Conservation (phyloP, 2,797 vertebrate genomes). For the Linurgus olivaceus region DNA sequence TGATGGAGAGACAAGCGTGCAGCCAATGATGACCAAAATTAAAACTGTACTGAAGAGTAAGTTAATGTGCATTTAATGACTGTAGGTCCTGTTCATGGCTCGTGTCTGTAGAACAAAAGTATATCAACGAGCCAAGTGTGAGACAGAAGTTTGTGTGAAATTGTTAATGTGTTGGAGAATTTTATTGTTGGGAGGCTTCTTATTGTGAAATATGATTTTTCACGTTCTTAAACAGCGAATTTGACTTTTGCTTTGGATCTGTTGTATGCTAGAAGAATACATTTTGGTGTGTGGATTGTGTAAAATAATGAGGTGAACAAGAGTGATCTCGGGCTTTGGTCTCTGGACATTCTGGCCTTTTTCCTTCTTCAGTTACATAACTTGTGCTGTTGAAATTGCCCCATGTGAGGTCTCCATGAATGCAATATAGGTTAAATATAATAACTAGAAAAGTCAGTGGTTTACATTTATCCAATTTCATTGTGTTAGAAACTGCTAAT, state of each 20-base stretch:
- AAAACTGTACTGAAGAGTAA: slow-evolving; percentile 99
- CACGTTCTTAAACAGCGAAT: not conserved
- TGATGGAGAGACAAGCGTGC: slow-evolving; percentile 92
- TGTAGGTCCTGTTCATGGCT: not conserved
- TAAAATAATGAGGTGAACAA: not conserved
- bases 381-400: not conserved
- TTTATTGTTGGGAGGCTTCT: not conserved
- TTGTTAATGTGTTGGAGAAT: not conserved
- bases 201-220: not conserved
- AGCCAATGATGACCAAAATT: slow-evolving; percentile 99
- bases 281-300: not conserved
- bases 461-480: not conserved
- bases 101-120: not conserved
- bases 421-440: not conserved
- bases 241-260: not conserved
- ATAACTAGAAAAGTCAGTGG: not conserved
- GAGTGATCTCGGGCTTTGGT: not conserved
- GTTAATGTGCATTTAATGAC: slow-evolving; percentile 41
- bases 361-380: not conserved
- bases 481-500: not conserved
- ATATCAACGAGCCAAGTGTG: not conserved
- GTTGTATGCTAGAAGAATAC: not conserved
- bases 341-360: not conserved
- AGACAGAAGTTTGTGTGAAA: not conserved
- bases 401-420: not conserved